These are phyloP conservation scores for Noturus placidus DNA, from an alignment of 2,113 vertebrate genomes.

Conservation along the genomic window DNA sequence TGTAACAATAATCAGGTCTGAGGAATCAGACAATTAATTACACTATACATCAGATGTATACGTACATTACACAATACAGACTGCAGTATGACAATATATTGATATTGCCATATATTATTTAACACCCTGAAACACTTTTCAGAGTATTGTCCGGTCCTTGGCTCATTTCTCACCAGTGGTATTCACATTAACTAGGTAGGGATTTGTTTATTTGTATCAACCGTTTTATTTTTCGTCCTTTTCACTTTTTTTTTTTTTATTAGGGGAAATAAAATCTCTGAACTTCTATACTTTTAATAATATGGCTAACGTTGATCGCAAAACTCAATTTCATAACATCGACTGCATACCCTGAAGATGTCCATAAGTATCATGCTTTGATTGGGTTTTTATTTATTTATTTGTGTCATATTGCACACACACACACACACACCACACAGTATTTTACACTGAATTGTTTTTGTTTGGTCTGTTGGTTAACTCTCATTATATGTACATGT, in stretches of 20 bases:
- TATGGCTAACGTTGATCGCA: neutral
- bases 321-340: neutral
- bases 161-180: neutral
- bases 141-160: neutral
- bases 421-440: neutral
- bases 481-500: too few relatives aligned
- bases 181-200: neutral
- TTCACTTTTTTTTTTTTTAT: neutral
- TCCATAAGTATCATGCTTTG: neutral
- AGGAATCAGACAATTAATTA: neutral
- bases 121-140: neutral
- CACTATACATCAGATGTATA: neutral
- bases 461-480: neutral
- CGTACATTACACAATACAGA: neutral
- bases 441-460: neutral
- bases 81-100: neutral
- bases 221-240: neutral
- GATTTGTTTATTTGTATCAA: neutral
- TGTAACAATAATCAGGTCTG: neutral
- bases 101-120: neutral
- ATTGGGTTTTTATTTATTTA: too few relatives aligned
- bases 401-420: neutral
- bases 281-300: neutral
- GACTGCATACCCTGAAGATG: neutral
- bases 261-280: too few relatives aligned